Evolutionary conservation across 2,888 invertebrate genomes (phyloP), one percentile per base, ranked within the genome.

Genomic region (Drosophila dives): DNA sequence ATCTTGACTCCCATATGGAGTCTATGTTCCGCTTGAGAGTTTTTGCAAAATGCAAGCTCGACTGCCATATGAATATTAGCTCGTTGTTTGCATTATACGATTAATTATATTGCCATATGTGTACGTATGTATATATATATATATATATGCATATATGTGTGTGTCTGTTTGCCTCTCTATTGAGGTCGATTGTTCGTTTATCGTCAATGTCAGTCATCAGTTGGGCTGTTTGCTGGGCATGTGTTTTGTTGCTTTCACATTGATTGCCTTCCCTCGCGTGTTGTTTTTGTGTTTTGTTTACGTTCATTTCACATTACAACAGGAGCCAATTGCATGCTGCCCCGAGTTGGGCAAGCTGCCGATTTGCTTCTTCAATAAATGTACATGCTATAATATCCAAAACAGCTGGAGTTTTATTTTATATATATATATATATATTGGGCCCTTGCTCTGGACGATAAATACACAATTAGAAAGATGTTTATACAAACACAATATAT

Each of bases 181-280:
- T 83, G 83, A 83, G 83, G 83, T 83, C 83, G 86, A 86, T 80
- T 85, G 86, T 77, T 83, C 83, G 86, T 83, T 83, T 83, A 83
- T 83, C 83, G 86, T 86, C 83, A 83, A 86, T 85, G 87, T 85
- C 85, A 85, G 85, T 85, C 81, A 75, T 76, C 82, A 72, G 81
- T 77, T 84, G 77, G 69, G 61, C 66, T 75, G 76, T 50, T 63
- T 63, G 45, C 2, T 45, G 7, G 75, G 81, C 71, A 81, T 72
- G 72, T 86, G 86, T 67, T 83, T 84, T 83, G 85, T 84, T 84
- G 83, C 72, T 72, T 80, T 86, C 72, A 83, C 83, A 81, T 81
- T 8, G 45, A 84, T 84, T 29, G 29, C 29, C 29, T 29, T 77
- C 81, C 81, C 85, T 68, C 55, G 60, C 40, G 45, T 45, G 45